Percentiles rank a stretch among this genome's conserved stretches.
Evolutionary conservation across 2,888 invertebrate genomes (phyloP).

Genomic region (Teinopalpus imperialis): DNA sequence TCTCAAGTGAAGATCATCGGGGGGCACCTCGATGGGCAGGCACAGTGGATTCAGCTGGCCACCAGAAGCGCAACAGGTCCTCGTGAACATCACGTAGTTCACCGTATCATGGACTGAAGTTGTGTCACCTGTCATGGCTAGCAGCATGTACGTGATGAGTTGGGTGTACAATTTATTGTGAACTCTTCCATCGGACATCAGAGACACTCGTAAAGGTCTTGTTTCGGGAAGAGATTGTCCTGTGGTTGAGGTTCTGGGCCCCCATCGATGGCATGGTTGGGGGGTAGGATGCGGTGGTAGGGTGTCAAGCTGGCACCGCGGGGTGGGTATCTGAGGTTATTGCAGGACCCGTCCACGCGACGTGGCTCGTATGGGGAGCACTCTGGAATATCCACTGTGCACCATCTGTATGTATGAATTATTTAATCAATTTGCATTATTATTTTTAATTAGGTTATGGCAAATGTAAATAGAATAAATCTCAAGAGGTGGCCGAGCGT

Average conservation of each 20-base stretch:
- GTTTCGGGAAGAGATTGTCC: slow-evolving; percentile 44
- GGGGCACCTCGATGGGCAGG: slow-evolving; percentile 39
- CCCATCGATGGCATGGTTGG: slow-evolving; percentile 40
- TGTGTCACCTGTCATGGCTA: slow-evolving; percentile 39
- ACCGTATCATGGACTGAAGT: slow-evolving; percentile 16
- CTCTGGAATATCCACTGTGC: slow-evolving; percentile 36
- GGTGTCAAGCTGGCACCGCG: slow-evolving; percentile 41
- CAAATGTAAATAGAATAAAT: no score
- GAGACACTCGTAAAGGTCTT: slow-evolving; percentile 39
- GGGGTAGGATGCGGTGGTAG: slow-evolving; percentile 40
- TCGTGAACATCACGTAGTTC: slow-evolving; percentile 18
- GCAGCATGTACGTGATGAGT: slow-evolving; percentile 35
- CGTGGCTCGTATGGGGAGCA: slow-evolving; percentile 42
- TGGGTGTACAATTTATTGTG: slow-evolving; percentile 38
- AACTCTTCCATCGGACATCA: slow-evolving; percentile 40
- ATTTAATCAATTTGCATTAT: no score
- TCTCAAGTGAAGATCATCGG: slow-evolving; percentile 44
- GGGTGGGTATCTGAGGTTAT: slow-evolving; percentile 41
- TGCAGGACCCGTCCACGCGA: slow-evolving; percentile 44
- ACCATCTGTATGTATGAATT: no score
- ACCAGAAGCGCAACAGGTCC: slow-evolving; percentile 14
- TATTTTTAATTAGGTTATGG: no score
- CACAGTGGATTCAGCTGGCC: slow-evolving; percentile 36
- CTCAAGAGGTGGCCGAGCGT: no score
- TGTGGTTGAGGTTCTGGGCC: slow-evolving; percentile 38